Percentiles rank a stretch among this genome's conserved stretches.
phyloP scores from a whole-genome alignment of 2,797 vertebrate genomes.

The Eospalax fontanierii region DNA sequence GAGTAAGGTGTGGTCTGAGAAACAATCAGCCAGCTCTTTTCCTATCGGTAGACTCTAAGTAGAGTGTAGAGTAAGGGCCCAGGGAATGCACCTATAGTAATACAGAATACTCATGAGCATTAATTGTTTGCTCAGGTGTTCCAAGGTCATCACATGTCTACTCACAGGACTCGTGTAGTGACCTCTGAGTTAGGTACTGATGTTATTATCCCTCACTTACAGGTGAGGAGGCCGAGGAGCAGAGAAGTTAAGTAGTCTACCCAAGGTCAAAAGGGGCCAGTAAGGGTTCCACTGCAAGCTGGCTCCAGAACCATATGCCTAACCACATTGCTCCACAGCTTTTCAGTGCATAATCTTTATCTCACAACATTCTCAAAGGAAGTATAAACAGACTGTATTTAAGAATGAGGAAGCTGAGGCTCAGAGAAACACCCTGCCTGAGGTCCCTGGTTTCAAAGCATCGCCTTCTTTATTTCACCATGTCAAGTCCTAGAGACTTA shows the following conservation, averaged over 20 bases:
- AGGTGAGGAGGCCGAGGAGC: background rate
- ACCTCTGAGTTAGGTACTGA: background rate
- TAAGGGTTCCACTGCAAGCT: background rate
- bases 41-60: background rate
- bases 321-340: fast-evolving
- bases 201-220: background rate
- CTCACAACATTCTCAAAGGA: background rate
- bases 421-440: background rate
- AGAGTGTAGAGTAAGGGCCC: background rate
- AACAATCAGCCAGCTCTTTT: background rate
- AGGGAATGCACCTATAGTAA: background rate
- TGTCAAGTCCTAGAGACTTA: background rate
- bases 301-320: background rate
- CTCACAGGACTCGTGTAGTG: background rate
- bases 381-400: background rate
- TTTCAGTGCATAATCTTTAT: background rate
- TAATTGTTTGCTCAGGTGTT: background rate
- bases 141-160: background rate
- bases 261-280: background rate
- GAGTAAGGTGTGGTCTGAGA: constrained; percentile 18
- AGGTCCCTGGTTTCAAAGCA: background rate
- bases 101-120: background rate
- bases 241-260: background rate
- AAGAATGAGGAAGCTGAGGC: constrained; percentile 1
- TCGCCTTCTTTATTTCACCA: background rate